These are phyloP conservation scores for Holotrichia oblita DNA, from an alignment of 1,140 invertebrate species.

Conservation along the genomic window DNA sequence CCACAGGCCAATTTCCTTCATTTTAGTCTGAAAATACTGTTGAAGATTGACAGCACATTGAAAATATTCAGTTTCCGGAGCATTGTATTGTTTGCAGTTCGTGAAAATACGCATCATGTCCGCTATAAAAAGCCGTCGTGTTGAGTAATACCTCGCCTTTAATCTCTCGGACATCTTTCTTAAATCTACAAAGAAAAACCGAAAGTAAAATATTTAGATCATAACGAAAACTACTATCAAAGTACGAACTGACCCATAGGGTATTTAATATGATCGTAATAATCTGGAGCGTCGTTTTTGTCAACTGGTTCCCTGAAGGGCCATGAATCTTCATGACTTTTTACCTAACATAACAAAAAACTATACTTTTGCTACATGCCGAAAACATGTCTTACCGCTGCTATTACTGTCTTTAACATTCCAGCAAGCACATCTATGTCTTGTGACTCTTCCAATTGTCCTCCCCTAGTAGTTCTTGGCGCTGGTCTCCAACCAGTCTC, in stretches of 20 bases:
- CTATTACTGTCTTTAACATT: slow-evolving; percentile 79
- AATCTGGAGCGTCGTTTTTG: slow-evolving; percentile 91
- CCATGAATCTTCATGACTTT: slow-evolving; percentile 89
- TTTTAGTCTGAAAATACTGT: slow-evolving; percentile 93
- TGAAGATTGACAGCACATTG: slow-evolving; percentile 91
- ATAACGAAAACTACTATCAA: neutral
- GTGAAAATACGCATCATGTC: slow-evolving; percentile 96
- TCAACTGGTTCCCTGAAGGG: slow-evolving; percentile 95
- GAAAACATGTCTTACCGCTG: slow-evolving; percentile 65
- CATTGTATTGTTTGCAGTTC: slow-evolving; percentile 94
- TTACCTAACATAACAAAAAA: slow-evolving; percentile 61
- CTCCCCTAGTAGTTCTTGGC: slow-evolving; percentile 69
- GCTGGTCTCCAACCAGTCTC: slow-evolving; percentile 80
- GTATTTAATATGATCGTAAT: slow-evolving; percentile 98
- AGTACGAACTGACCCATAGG: slow-evolving; percentile 86
- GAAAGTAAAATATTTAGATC: slow-evolving; percentile 38
- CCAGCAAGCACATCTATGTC: slow-evolving; percentile 79
- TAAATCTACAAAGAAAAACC: slow-evolving; percentile 72
- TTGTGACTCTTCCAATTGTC: slow-evolving; percentile 71
- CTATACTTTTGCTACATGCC: neutral
- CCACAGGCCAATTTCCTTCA: slow-evolving; percentile 88
- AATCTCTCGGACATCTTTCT: slow-evolving; percentile 87
- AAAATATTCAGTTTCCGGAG: slow-evolving; percentile 93
- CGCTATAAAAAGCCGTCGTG: slow-evolving; percentile 88
- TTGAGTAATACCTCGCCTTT: slow-evolving; percentile 86